phyloP scores from a whole-genome alignment of 2,797 vertebrate genomes.

The Leptoclinus maculatus region DNA sequence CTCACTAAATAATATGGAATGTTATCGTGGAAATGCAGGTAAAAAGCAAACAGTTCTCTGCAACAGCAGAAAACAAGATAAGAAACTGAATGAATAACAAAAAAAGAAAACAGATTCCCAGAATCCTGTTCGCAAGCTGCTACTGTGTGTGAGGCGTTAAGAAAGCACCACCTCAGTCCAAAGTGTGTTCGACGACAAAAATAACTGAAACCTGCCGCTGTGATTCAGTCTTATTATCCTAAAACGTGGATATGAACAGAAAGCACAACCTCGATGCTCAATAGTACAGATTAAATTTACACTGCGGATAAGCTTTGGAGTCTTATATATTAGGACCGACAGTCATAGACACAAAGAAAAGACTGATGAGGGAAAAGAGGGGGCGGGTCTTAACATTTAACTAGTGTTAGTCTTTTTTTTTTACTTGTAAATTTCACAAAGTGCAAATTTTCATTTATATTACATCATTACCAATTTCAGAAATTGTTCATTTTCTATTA shows the following conservation, averaged over 20 bases:
- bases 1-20: slow-evolving; percentile 75
- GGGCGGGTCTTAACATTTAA: slow-evolving; percentile 71
- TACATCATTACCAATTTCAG: slow-evolving; percentile 79
- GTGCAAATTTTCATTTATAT: slow-evolving; percentile 84
- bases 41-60: slow-evolving; percentile 50
- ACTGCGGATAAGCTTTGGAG: slow-evolving; percentile 71
- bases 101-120: slow-evolving; percentile 45
- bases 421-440: slow-evolving; percentile 81
- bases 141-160: slow-evolving; percentile 68
- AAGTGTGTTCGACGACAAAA: slow-evolving; percentile 44
- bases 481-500: slow-evolving; percentile 68
- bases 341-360: slow-evolving; percentile 71
- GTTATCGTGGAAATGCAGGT: slow-evolving; percentile 68
- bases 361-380: slow-evolving; percentile 53
- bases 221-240: slow-evolving; percentile 49
- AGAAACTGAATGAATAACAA: slow-evolving; percentile 23
- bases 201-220: slow-evolving; percentile 48
- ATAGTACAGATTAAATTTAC: slow-evolving; percentile 62
- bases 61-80: slow-evolving; percentile 54
- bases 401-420: slow-evolving; percentile 79
- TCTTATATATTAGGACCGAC: slow-evolving; percentile 66
- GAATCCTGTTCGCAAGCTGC: slow-evolving; percentile 74
- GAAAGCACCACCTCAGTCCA: slow-evolving; percentile 52
- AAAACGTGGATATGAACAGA: slow-evolving; percentile 60
- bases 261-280: slow-evolving; percentile 56